Evolutionary conservation across 1,140 invertebrate species (phyloP), one percentile per base, ranked within the genome.

Genomic region (Marisa cornuarietis): DNA sequence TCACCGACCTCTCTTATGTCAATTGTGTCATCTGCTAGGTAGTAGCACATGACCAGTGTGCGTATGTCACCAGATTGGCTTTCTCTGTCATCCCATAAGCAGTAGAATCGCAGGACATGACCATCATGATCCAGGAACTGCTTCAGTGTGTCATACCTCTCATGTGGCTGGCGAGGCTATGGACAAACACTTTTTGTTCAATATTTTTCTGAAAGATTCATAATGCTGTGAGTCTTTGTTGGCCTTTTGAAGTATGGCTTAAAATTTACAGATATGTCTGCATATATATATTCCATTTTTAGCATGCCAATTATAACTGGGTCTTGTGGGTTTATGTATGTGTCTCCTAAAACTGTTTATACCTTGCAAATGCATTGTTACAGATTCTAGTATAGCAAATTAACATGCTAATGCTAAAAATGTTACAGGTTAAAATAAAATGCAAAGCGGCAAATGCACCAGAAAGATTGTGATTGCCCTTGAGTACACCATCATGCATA

Each of bases 21-120:
- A 69, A 91, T 90, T 0, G 91, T 91, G 78, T 91, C 91, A 85
- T 91, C 90, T 71, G 90, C 86, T n/a, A 91, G 84, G 86, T 90
- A 91, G 80, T 91, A 91, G 78, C 91, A 89, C 16, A 91, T 79
- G 63, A 91, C 83, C 84, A 91, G 85, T 81, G 91, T 84, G 22
- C 90, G 81, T 20, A 86, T 84, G 81, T 91, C 91, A 42, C 91
- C 91, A 84, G 90, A 91, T 87, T 91, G 87, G 49, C 76, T 86
- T 49, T 90, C 90, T 18, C 89, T 88, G 83, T 91, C 91, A 81
- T 91, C 90, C 91, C 91, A 91, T 51, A 88, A 86, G 71, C 90
- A 90, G 84, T 82, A 91, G 84, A 91, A 91, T 1, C 91, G 84
- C 42, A 91, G 83, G 31, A 91, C 90, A 79, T 91, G 90, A 54